phyloP scores from a whole-genome alignment of 2,888 invertebrate genomes.

The Physocephala rufipes region DNA sequence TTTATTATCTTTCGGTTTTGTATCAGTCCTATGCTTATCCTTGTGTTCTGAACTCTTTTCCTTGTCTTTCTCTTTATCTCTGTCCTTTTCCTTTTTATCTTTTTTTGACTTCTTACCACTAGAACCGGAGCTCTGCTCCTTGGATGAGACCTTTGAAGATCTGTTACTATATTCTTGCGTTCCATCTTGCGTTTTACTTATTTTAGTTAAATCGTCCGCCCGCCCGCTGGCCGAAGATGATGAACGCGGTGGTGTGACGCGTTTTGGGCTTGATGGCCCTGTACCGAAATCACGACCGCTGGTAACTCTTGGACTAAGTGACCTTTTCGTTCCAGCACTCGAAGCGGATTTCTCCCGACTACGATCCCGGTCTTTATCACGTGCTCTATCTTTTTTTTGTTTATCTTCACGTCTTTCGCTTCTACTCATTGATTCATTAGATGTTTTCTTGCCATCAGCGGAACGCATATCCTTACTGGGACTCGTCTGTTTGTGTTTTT shows the following conservation, averaged over 20 bases:
- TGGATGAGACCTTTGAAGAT: slow-evolving; percentile 4
- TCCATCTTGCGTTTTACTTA: slow-evolving; percentile 47
- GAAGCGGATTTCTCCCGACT: slow-evolving; percentile 54
- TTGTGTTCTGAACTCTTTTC: slow-evolving; percentile 67
- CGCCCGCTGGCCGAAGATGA: slow-evolving; percentile 56
- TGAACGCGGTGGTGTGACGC: slow-evolving; percentile 48
- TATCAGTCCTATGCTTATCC: slow-evolving; percentile 52
- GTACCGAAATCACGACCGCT: slow-evolving; percentile 45
- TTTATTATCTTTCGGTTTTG: slow-evolving; percentile 35
- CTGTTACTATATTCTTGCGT: slow-evolving; percentile 37
- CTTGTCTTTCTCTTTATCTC: slow-evolving; percentile 72
- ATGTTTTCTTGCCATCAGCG: slow-evolving; percentile 60
- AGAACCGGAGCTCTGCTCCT: slow-evolving; percentile 54
- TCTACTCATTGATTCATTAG: slow-evolving; percentile 64
- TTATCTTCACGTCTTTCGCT: slow-evolving; percentile 67
- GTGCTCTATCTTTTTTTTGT: slow-evolving; percentile 67
- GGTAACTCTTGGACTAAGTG: slow-evolving; percentile 50
- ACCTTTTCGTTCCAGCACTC: slow-evolving; percentile 45
- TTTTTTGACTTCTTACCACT: slow-evolving; percentile 68
- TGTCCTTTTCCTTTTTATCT: slow-evolving; percentile 72
- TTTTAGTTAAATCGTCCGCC: slow-evolving; percentile 46
- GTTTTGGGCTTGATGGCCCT: slow-evolving; percentile 50
- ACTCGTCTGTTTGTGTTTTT: slow-evolving; percentile 67
- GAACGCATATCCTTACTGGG: slow-evolving; percentile 68
- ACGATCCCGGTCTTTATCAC: slow-evolving; percentile 69